A percentile compares a stretch with the other conserved stretches of the same genome.
Evolutionary conservation across 2,113 vertebrate species (phyloP).

Genomic region (Sterrhoptilus dennistouni): DNA sequence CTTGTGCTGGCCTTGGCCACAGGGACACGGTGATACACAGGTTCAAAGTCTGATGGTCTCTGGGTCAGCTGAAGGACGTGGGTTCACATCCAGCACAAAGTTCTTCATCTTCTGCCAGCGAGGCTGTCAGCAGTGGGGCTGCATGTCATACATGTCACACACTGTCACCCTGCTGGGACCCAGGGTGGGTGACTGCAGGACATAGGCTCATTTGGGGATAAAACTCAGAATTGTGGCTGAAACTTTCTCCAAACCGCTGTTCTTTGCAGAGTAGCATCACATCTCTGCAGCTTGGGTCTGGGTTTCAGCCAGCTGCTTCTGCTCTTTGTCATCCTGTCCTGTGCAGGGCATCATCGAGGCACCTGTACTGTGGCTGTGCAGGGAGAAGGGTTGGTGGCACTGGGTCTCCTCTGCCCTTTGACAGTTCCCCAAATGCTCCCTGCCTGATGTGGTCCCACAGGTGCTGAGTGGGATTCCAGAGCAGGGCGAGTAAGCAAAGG

Average conservation of each 20-base stretch:
- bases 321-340: not conserved
- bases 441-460: not conserved
- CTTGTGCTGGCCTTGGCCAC: not conserved
- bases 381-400: accelerated
- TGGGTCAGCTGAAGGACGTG: not conserved
- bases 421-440: not conserved
- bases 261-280: not conserved
- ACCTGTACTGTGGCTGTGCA: not conserved
- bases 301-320: not conserved
- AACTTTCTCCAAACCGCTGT: not conserved
- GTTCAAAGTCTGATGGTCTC: not conserved
- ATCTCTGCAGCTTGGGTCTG: not conserved
- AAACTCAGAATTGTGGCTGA: not conserved
- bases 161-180: not conserved
- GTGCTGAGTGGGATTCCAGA: not conserved
- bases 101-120: not conserved
- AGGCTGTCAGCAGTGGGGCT: not conserved
- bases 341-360: accelerated
- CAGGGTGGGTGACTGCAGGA: not conserved
- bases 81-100: not conserved
- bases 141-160: not conserved
- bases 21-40: not conserved
- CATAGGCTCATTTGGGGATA: not conserved
- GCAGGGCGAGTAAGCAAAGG: not conserved
- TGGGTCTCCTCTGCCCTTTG: not conserved